Evolutionary conservation across 2,113 vertebrate genomes (phyloP).

Genomic region (Oxyruncus cristatus): DNA sequence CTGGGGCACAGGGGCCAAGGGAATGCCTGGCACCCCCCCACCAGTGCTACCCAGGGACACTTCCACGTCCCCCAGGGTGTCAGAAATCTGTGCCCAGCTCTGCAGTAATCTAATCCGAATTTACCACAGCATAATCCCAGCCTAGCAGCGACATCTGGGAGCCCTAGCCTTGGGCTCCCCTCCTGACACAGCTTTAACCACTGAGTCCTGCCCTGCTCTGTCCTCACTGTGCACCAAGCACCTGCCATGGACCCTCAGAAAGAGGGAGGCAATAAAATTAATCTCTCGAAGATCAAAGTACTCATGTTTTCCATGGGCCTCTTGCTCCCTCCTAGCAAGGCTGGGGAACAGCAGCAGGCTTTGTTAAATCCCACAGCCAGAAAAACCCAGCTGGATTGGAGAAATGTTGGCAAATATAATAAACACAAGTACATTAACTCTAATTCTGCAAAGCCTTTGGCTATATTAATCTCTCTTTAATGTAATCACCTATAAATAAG

Average conservation of each 20-base stretch:
- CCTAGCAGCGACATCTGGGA: not conserved
- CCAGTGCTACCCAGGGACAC: fast-evolving
- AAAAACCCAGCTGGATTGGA: not conserved
- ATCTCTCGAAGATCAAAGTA: not conserved
- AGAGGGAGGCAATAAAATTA: not conserved
- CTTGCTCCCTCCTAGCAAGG: not conserved
- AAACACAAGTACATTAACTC: slow-evolving; percentile 73
- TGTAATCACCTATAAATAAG: slow-evolving; percentile 82
- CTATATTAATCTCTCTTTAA: slow-evolving; percentile 82
- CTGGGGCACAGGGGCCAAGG: not conserved
- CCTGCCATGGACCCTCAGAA: fast-evolving
- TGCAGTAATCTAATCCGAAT: not conserved
- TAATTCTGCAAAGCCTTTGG: slow-evolving; percentile 71
- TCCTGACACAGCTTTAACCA: not conserved
- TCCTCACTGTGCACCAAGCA: fast-evolving
- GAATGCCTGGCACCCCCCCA: not conserved
- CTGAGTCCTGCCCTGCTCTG: fast-evolving
- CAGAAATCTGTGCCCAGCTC: not conserved
- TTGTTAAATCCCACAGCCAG: slow-evolving; percentile 24
- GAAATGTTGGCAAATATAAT: slow-evolving; percentile 47
- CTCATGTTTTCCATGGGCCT: not conserved
- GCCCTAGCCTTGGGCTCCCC: not conserved
- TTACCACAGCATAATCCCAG: not conserved
- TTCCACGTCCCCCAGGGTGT: too few species aligned
- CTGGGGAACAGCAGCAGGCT: not conserved